Base-by-base conservation (phyloP, 2,888 invertebrate species). In the Furcula furcula region DNA sequence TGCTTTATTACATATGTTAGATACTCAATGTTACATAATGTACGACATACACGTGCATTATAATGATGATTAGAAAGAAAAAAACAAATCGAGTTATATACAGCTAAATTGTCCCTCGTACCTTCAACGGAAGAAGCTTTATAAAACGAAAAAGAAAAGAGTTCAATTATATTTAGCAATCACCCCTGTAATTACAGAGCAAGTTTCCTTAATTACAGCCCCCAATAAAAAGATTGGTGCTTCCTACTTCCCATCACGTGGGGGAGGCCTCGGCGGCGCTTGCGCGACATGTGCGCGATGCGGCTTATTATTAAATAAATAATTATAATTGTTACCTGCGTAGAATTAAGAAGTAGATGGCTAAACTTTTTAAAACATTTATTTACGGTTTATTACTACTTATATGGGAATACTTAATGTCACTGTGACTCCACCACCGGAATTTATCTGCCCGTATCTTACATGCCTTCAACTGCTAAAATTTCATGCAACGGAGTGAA, bases 91-190 rank as follows among this genome's bases (percentile, higher is more conserved):
- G n/a, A n/a, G n/a, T n/a, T n/a, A n/a, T n/a, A n/a, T n/a, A n/a
- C n/a, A n/a, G n/a, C 18, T 2, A 2, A 28, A 7, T 10, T 11
- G 28, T 18, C 28, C 52, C 38, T 55, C 49, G 51, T 41, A 40
- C 38, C 54, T 41, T 51, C 35, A 34, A 46, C 35, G 71, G 68
- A 74, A 63, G 74, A 68, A 70, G 67, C 60, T 49, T 47, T 59
- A 65, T 59, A 61, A 65, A 65, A 68, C 67, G 63, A 66, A 78
- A 77, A 75, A 73, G 66, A 73, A 76, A 79, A 76, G 76, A 70
- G 64, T 80, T 76, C 61, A 80, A 87, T 86, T 87, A 88, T 85
- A 84, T 88, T 86, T 85, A 87, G 87, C 85, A 77, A 81, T 76
- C 82, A 60, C 86, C 87, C 86, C 86, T 80, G 86, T 83, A 86